A percentile compares a stretch with the other conserved stretches of the same genome.
These are phyloP conservation scores for Drosophila anomalata DNA, from an alignment of 2,888 invertebrate species.

Conservation along the genomic window DNA sequence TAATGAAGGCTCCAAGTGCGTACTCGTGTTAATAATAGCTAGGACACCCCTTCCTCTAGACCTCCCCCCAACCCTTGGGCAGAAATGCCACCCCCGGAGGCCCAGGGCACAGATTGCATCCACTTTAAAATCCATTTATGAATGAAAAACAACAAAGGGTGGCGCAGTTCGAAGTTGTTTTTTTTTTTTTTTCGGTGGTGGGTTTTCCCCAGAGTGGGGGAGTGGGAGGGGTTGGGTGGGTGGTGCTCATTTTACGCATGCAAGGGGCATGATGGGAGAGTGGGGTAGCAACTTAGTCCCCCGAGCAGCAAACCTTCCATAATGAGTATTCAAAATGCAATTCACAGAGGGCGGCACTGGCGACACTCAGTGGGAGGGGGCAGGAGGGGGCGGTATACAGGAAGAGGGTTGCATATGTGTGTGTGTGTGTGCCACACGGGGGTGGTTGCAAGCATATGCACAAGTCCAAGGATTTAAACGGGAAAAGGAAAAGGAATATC, in stretches of 20 bases:
- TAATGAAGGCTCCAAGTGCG: constrained; percentile 65
- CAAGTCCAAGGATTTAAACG: constrained; percentile 33
- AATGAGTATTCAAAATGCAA: constrained; percentile 45
- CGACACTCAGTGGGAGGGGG: constrained; percentile 1
- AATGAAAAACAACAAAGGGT: constrained; percentile 54
- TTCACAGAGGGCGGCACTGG: constrained; percentile 13
- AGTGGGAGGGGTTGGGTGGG: constrained; percentile 1
- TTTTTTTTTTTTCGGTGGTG: constrained; percentile 18
- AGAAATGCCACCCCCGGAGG: constrained; percentile 5
- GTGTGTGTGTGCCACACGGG: constrained; percentile 6
- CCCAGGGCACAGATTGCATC: constrained; percentile 56
- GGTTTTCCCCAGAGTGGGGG: constrained; percentile 18
- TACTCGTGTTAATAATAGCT: constrained; percentile 57
- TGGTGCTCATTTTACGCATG: constrained; percentile 31
- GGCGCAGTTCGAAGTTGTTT: constrained; percentile 4
- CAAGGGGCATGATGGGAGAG: constrained; percentile 7
- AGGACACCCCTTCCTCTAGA: constrained; percentile 4
- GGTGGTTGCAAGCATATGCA: constrained; percentile 46
- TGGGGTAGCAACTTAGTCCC: not conserved
- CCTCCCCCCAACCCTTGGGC: constrained; percentile 18
- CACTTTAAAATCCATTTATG: constrained; percentile 76
- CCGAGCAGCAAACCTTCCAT: constrained; percentile 17
- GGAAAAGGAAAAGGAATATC: too few relatives aligned
- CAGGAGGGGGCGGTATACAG: constrained; percentile 9
- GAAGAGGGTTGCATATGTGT: constrained; percentile 37